A percentile compares a stretch with the other conserved stretches of the same genome.
phyloP scores from a whole-genome alignment of 2,888 invertebrate genomes.

The Sympetrum striolatum region DNA sequence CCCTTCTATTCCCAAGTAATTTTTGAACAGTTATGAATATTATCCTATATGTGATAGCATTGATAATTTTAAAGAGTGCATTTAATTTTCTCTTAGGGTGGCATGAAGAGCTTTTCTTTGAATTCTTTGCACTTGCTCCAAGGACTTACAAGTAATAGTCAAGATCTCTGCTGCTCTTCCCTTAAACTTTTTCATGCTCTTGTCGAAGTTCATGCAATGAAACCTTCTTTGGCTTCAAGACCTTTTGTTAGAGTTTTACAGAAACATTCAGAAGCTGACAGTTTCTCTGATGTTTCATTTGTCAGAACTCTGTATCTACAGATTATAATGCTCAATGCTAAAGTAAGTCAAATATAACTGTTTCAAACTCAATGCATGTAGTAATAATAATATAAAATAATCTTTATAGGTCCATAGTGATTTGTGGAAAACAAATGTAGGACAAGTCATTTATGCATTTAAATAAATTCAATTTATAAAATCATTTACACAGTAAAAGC shows the following conservation, averaged over 20 bases:
- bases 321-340: neutral
- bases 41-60: neutral
- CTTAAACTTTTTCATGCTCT: neutral
- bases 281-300: neutral
- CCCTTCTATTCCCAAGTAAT: neutral
- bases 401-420: too few species aligned
- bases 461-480: too few species aligned
- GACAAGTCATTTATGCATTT: too few species aligned
- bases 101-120: neutral
- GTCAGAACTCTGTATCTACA: conserved; percentile 8
- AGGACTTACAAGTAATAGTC: neutral
- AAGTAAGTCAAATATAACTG: neutral
- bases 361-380: neutral
- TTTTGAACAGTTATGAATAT: neutral
- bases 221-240: neutral
- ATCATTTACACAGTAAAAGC: too few species aligned
- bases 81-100: neutral
- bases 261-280: neutral
- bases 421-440: too few species aligned
- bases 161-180: neutral
- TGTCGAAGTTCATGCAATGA: neutral
- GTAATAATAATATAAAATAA: too few species aligned
- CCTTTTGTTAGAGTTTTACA: neutral
- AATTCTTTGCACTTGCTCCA: neutral
- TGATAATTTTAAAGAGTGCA: neutral